phyloP scores from a whole-genome alignment of 2,888 invertebrate genomes.

The Piscicola geometra region DNA sequence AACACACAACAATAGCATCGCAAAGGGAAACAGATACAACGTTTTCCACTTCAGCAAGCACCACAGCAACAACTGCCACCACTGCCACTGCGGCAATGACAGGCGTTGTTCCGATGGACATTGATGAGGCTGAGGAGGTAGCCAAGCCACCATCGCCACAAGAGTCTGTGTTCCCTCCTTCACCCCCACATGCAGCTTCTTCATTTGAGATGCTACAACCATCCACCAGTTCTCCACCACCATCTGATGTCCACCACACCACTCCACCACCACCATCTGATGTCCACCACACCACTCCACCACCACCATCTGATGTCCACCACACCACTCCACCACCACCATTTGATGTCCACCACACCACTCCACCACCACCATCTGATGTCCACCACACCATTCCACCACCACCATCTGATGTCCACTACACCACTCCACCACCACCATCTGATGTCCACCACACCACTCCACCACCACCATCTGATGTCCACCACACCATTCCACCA shows the following conservation, averaged over 20 bases:
- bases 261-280: no score
- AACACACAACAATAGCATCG: no score
- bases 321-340: constrained; percentile 6
- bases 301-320: background rate
- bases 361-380: constrained; percentile 2
- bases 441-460: constrained; percentile 41
- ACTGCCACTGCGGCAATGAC: background rate
- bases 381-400: background rate
- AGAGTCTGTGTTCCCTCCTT: background rate
- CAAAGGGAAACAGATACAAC: background rate
- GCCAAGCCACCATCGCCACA: no score
- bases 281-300: background rate
- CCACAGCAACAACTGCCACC: background rate
- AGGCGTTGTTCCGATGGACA: constrained; percentile 8
- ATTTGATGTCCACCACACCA: background rate
- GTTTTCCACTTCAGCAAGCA: background rate
- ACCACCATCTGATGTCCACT: background rate
- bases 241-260: constrained; percentile 48
- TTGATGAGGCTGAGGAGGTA: background rate
- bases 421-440: background rate
- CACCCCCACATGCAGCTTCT: background rate
- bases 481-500: constrained; percentile 36
- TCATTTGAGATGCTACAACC: background rate
- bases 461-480: constrained; percentile 35
- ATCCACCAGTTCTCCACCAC: background rate